Evolutionary conservation across 1,140 invertebrate genomes (phyloP), one percentile per base, ranked within the genome.

Genomic region (Charaxes varanes): DNA sequence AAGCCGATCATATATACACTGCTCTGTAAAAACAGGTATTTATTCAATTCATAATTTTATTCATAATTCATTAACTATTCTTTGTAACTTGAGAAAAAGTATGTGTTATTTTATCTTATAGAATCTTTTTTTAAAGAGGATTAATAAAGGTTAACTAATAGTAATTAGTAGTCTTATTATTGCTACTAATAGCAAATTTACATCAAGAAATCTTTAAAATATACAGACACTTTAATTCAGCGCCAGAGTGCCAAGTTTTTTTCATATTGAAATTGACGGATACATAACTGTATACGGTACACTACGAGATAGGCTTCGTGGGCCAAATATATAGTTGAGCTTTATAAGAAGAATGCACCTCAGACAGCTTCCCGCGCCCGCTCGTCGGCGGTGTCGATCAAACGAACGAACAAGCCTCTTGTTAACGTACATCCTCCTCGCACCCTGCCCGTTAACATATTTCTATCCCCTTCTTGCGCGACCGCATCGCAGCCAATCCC

Each of bases 1-100:
- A 79, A 94, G 93, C 63, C 88, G 95, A 44, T 91, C 93, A 7
- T 95, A 98, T 70, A 97, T 99, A 64, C 97, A 99, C 82, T 97
- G 96, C 81, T 98, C 96, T 16, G 96, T 98, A 30, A 97, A 97
- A 86, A 97, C 96, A 90, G 97, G 97, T 99, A 24, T 16, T 21
- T 19, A 5, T 7, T 21, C 10, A 28, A 38, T 14, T 14, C 1
- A 13, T 8, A 19, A 6, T 30, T 19, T 4, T 13, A 18, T 10
- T n/a, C n/a, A n/a, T n/a, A n/a, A n/a, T n/a, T n/a, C n/a, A n/a
- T n/a, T n/a, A n/a, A n/a, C n/a, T n/a, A n/a, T n/a, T n/a, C n/a
- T n/a, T n/a, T n/a, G n/a, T n/a, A n/a, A n/a, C n/a, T n/a, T n/a
- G n/a, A n/a, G n/a, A n/a, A n/a, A n/a, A n/a, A n/a, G n/a, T n/a